A percentile compares a stretch with the other conserved stretches of the same genome.
These are phyloP conservation scores for Drosophila melanogaster DNA, from an alignment of 1,140 invertebrate species.

Conservation along the genomic window DNA sequence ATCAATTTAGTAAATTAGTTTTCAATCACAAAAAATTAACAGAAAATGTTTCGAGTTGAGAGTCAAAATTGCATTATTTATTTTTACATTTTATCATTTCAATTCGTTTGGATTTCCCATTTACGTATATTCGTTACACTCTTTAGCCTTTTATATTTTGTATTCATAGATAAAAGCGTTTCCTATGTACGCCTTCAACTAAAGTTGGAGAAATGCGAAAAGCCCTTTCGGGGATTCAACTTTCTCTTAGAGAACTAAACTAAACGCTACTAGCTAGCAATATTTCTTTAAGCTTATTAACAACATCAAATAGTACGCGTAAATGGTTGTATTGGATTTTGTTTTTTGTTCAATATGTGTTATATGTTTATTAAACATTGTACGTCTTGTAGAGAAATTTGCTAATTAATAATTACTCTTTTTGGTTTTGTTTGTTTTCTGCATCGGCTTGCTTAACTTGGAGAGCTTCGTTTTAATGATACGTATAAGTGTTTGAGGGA, in stretches of 20 bases:
- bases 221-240: conserved; percentile 15
- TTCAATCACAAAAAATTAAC: conserved; percentile 80
- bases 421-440: conserved; percentile 51
- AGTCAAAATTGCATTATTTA: conserved; percentile 37
- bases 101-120: conserved; percentile 53
- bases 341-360: conserved; percentile 49
- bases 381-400: conserved; percentile 79
- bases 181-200: conserved; percentile 74
- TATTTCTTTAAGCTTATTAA: conserved; percentile 78
- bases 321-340: conserved; percentile 31
- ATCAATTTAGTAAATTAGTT: conserved; percentile 75
- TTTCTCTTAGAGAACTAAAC: conserved; percentile 52
- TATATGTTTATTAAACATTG: conserved; percentile 68
- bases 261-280: conserved; percentile 76
- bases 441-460: conserved; percentile 67
- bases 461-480: conserved; percentile 82
- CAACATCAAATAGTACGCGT: conserved; percentile 81
- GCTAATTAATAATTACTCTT: conserved; percentile 73
- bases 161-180: conserved; percentile 75
- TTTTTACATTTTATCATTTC: conserved; percentile 59
- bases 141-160: conserved; percentile 72
- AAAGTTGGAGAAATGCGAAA: conserved; percentile 50
- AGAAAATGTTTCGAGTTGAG: conserved; percentile 58
- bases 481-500: conserved; percentile 78
- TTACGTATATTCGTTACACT: conserved; percentile 82